Percentiles rank a stretch among this genome's conserved stretches.
These are phyloP conservation scores for Saxicola maurus DNA, from an alignment of 2,797 vertebrate species.

Conservation along the genomic window DNA sequence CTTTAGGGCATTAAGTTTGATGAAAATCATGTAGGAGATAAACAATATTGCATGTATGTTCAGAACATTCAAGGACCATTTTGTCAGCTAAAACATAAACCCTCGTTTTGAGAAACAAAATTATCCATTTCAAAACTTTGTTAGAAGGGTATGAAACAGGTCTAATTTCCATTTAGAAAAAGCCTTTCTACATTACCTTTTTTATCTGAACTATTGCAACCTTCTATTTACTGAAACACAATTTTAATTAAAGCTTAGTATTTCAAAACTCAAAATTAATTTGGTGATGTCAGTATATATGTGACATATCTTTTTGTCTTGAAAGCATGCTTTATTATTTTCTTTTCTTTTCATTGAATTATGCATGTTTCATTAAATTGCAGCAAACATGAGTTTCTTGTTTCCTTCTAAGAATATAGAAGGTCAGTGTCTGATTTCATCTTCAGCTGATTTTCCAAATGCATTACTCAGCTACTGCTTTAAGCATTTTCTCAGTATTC, in stretches of 20 bases:
- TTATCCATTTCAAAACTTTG: background rate
- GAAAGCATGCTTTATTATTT: background rate
- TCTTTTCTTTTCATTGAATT: background rate
- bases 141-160: background rate
- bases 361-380: background rate
- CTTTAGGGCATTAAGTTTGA: background rate
- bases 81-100: background rate
- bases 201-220: background rate
- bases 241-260: background rate
- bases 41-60: background rate
- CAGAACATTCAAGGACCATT: background rate
- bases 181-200: background rate
- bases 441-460: background rate
- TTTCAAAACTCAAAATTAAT: background rate
- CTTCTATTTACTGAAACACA: background rate
- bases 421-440: background rate
- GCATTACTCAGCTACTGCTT: background rate
- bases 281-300: background rate
- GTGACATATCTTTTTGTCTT: background rate
- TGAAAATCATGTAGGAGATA: background rate
- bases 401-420: background rate
- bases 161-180: background rate
- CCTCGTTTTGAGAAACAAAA: background rate
- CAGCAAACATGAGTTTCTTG: background rate
- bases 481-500: background rate